These are phyloP conservation scores for Drosophila stalkeri DNA, from an alignment of 2,888 invertebrate genomes.

Conservation along the genomic window DNA sequence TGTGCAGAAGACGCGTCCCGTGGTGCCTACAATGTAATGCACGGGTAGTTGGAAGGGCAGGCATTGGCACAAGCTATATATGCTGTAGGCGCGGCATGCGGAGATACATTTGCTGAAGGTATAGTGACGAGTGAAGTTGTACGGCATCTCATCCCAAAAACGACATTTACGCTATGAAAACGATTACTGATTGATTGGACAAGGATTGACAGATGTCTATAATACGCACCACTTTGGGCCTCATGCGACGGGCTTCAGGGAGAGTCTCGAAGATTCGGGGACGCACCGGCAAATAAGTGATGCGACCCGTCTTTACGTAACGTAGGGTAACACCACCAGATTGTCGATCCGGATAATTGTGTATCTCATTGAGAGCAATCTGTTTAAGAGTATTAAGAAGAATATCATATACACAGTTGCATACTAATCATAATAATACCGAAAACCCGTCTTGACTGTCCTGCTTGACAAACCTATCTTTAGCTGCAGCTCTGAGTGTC, in stretches of 20 bases:
- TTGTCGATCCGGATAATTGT: constrained; percentile 64
- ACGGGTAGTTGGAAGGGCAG: constrained; percentile 86
- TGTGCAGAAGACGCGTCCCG: constrained; percentile 74
- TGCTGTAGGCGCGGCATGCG: constrained; percentile 86
- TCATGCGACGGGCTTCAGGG: constrained; percentile 62
- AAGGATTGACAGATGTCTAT: background rate
- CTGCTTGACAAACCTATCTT: constrained; percentile 87
- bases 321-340: constrained; percentile 66
- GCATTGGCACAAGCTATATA: constrained; percentile 87
- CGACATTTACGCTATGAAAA: constrained; percentile 86
- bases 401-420: background rate
- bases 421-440: constrained; percentile 81
- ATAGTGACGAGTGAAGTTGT: constrained; percentile 84
- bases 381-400: background rate
- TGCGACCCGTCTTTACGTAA: constrained; percentile 47
- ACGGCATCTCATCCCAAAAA: constrained; percentile 86
- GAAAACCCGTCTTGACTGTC: constrained; percentile 86
- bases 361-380: constrained; percentile 59
- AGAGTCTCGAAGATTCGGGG: constrained; percentile 69
- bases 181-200: constrained; percentile 25
- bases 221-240: constrained; percentile 47
- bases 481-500: constrained; percentile 86
- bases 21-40: constrained; percentile 39
- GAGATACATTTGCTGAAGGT: constrained; percentile 88
- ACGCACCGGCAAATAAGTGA: constrained; percentile 55